Conservation (phyloP, 2,113 vertebrate genomes). For the Nycticryphes semicollaris region DNA sequence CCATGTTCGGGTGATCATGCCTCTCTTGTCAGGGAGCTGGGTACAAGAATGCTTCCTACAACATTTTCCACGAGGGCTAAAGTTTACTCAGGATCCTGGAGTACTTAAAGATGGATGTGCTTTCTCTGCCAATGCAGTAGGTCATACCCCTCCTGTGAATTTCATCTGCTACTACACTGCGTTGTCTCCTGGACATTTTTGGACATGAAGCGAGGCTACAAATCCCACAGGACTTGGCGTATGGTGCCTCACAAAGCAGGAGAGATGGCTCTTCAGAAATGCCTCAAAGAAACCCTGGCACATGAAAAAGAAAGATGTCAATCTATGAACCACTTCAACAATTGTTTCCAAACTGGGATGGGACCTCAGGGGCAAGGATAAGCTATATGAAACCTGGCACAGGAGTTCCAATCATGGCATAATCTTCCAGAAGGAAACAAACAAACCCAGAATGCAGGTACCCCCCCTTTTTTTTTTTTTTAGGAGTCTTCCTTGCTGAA, state of each 20-base stretch:
- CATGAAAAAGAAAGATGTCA: neutral
- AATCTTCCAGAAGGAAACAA: neutral
- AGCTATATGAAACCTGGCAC: neutral
- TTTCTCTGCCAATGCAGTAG: neutral
- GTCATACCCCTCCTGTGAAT: neutral
- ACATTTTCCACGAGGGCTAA: neutral
- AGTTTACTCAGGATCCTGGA: neutral
- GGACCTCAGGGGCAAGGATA: neutral
- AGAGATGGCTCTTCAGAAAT: neutral
- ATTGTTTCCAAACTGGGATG: neutral
- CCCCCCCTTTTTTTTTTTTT: neutral
- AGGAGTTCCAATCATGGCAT: neutral
- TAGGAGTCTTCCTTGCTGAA: neutral
- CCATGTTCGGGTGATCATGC: neutral
- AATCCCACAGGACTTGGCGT: neutral
- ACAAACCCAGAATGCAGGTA: neutral
- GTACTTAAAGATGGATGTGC: neutral
- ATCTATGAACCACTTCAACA: neutral
- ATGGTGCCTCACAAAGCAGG: neutral
- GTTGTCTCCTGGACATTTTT: neutral
- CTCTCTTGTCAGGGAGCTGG: neutral
- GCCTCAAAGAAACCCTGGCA: neutral
- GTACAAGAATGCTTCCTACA: neutral
- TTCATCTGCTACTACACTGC: neutral
- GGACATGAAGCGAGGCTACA: neutral